These are phyloP conservation scores for Neoitamus cyanurus DNA, from an alignment of 2,888 invertebrate species.

Conservation along the genomic window DNA sequence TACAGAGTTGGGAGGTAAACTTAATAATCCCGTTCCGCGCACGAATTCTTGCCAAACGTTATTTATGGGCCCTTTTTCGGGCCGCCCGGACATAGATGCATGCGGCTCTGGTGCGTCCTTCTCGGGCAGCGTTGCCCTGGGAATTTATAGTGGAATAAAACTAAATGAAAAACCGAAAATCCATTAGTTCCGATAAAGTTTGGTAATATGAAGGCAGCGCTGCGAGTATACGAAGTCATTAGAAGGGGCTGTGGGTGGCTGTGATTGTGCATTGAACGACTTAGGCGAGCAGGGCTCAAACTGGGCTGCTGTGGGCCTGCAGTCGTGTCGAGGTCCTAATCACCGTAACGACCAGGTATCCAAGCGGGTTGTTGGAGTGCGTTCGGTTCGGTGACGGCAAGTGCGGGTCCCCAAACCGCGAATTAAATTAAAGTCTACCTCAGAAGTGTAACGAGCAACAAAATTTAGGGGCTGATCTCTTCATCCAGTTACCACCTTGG, in stretches of 20 bases:
- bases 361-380: background rate
- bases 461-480: constrained; percentile 14
- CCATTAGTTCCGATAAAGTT: constrained; percentile 4
- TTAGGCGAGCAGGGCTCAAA: background rate
- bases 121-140: background rate
- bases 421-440: constrained; percentile 36
- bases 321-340: background rate
- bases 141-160: background rate
- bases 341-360: background rate
- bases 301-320: background rate
- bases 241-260: background rate
- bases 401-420: constrained; percentile 1
- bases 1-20: background rate
- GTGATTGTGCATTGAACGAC: too few species aligned
- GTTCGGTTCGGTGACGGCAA: background rate
- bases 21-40: background rate
- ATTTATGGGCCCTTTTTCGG: constrained; percentile 6
- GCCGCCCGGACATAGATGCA: background rate
- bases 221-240: background rate
- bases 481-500: constrained; percentile 7
- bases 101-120: background rate
- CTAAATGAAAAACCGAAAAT: background rate
- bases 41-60: constrained; percentile 14
- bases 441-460: background rate
- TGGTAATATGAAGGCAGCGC: background rate